Evolutionary conservation across 1,140 invertebrate species (phyloP), one percentile per base, ranked within the genome.

Genomic region (Bombus sylvicola): DNA sequence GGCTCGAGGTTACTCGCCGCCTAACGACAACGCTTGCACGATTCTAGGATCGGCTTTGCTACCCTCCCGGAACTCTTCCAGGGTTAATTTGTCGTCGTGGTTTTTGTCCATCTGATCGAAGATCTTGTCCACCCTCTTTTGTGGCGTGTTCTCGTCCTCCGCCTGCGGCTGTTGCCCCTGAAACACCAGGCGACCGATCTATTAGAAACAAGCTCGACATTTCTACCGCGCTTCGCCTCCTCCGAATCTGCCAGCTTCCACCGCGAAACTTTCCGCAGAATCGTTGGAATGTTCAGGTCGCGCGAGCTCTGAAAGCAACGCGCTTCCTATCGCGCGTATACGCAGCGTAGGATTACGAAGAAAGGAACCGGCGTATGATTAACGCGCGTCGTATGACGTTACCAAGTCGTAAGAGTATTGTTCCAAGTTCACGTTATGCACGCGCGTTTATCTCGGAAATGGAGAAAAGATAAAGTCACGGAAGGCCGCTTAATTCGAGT

Each of bases 21-120:
- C 97, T 88, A 98, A 95, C 41, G 97, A 97, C 69, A 98, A 95
- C n/a, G 98, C 99, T 95, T 99, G 99, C 31, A 99, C 99, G 94
- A 99, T 99, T 95, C 99, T 97, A 10, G 99, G 99, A 95, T 99
- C 99, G 69, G 98, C 98, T 95, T 99, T 99, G 94, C 98, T 99
- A 87, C 99, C 99, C 96, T 99, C 99, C 92, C 99, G 97, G 95
- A 99, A 99, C 95, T 99, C 99, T 92, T 99, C 99, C 88, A 99
- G 96, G 28, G 99, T 99, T 87, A 99, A 96, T 94, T 98, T 97
- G 94, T 99, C 99, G 95, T 99, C 99, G 95, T 99, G 98, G 94
- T 99, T 99, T 96, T 99, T 99, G 96, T 99, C 99, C 98, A 99
- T 99, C 94, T 99, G 98, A 94, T 99, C 98, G 95, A 99, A 99